These are phyloP conservation scores for Epirrhoe alternata DNA, from an alignment of 2,888 invertebrate species.

Conservation along the genomic window DNA sequence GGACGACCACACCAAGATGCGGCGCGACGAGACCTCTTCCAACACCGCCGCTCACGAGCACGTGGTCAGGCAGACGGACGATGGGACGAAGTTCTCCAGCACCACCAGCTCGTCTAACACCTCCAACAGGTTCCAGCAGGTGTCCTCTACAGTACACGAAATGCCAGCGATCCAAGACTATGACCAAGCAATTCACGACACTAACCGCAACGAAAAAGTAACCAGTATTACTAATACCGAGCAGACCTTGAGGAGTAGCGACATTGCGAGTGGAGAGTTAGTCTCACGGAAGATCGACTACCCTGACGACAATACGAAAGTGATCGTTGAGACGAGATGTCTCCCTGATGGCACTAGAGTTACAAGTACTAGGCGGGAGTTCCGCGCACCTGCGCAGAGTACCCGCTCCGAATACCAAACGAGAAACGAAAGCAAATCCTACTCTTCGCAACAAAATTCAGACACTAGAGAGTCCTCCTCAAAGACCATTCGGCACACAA, in stretches of 20 bases:
- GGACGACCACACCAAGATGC: conserved; percentile 73
- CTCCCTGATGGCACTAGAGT: conserved; percentile 88
- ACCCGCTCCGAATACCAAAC: conserved; percentile 68
- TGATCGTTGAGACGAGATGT: conserved; percentile 87
- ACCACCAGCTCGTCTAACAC: conserved; percentile 69
- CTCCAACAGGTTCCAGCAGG: conserved; percentile 68
- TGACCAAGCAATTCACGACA: conserved; percentile 56
- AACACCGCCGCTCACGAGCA: conserved; percentile 72
- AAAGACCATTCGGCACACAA: conserved; percentile 55
- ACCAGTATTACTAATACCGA: conserved; percentile 54
- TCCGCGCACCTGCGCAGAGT: conserved; percentile 72
- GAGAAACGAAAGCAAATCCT: conserved; percentile 63
- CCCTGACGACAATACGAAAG: conserved; percentile 88
- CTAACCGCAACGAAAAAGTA: conserved; percentile 61
- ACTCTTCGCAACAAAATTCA: conserved; percentile 61
- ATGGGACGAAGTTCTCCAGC: conserved; percentile 70
- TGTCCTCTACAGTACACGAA: conserved; percentile 68
- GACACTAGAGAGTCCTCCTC: conserved; percentile 60
- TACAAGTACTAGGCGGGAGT: conserved; percentile 89
- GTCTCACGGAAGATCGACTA: conserved; percentile 86
- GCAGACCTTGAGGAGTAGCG: conserved; percentile 41
- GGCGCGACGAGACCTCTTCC: conserved; percentile 69
- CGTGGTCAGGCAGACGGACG: conserved; percentile 70
- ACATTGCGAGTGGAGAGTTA: conserved; percentile 70
- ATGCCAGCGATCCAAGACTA: conserved; percentile 60